These are phyloP conservation scores for Tetramorium alpestre DNA, from an alignment of 1,140 invertebrate species.

Conservation along the genomic window DNA sequence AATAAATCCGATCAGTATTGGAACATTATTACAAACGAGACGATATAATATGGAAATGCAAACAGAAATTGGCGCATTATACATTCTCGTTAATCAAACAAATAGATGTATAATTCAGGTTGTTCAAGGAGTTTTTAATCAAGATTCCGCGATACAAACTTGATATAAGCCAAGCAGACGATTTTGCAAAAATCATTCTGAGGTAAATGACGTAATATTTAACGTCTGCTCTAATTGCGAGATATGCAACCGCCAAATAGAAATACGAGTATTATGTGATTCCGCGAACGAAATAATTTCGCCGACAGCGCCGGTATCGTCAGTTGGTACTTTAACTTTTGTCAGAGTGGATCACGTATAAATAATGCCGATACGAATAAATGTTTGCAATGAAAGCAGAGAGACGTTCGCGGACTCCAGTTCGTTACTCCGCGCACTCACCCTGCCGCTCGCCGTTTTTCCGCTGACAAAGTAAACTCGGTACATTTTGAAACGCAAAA, in stretches of 20 bases:
- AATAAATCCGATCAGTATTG: constrained; percentile 18
- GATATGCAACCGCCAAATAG: not conserved
- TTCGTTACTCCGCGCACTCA: constrained; percentile 12
- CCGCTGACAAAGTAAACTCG: constrained; percentile 49
- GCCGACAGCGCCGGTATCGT: not conserved
- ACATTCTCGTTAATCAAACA: not conserved
- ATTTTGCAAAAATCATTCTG: not conserved
- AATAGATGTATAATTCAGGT: not conserved
- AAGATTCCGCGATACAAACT: not conserved
- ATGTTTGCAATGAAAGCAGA: constrained; percentile 48
- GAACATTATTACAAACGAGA: not conserved
- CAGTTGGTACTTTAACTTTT: constrained; percentile 23
- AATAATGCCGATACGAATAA: constrained; percentile 53
- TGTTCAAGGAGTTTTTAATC: not conserved
- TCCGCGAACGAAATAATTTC: not conserved
- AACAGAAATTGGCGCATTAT: constrained; percentile 3
- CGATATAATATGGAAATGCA: not conserved
- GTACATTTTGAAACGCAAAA: constrained; percentile 38
- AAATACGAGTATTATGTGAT: constrained; percentile 6
- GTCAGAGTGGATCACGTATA: constrained; percentile 14
- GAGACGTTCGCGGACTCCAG: constrained; percentile 16
- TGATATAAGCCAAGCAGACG: not conserved
- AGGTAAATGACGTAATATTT: not conserved
- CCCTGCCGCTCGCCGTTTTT: constrained; percentile 12
- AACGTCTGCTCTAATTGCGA: not conserved